A percentile compares a stretch with the other conserved stretches of the same genome.
These are phyloP conservation scores for Timandra comae DNA, from an alignment of 2,888 invertebrate genomes.

Conservation along the genomic window DNA sequence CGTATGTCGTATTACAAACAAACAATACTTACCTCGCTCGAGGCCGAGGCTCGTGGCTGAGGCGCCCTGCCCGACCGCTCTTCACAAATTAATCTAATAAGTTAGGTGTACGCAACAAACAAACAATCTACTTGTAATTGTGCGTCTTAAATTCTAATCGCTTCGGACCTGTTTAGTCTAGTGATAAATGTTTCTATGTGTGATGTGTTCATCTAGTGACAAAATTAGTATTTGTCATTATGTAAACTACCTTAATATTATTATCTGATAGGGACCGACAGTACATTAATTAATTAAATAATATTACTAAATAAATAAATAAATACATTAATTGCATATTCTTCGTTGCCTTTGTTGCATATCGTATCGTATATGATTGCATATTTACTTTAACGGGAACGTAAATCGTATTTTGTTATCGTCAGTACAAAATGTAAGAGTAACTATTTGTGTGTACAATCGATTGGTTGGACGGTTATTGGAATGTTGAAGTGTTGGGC, in stretches of 20 bases:
- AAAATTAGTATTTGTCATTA: constrained; percentile 60
- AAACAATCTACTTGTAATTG: constrained; percentile 38
- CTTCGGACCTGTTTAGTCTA: constrained; percentile 65
- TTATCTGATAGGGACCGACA: constrained; percentile 49
- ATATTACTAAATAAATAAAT: constrained; percentile 1
- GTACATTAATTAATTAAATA: constrained; percentile 28
- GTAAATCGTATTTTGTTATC: constrained; percentile 30
- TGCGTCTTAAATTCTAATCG: constrained; percentile 54
- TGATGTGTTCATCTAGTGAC: constrained; percentile 71
- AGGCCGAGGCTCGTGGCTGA: constrained; percentile 58
- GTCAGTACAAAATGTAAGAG: constrained; percentile 31
- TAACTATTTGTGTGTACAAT: constrained; percentile 24
- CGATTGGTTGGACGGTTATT: constrained; percentile 22
- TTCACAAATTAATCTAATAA: constrained; percentile 69
- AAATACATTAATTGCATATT: constrained; percentile 49
- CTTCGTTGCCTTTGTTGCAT: constrained; percentile 55
- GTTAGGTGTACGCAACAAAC: constrained; percentile 52
- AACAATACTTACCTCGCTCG: constrained; percentile 61
- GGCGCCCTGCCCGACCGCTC: constrained; percentile 51
- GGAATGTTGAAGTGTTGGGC: constrained; percentile 26
- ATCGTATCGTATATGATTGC: constrained; percentile 47
- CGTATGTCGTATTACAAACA: constrained; percentile 15
- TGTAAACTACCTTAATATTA: constrained; percentile 32
- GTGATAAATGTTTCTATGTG: constrained; percentile 68
- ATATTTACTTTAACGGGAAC: constrained; percentile 36